A percentile compares a stretch with the other conserved stretches of the same genome.
phyloP scores from a whole-genome alignment of 1,140 invertebrate genomes.

The Meteorus sp. region DNA sequence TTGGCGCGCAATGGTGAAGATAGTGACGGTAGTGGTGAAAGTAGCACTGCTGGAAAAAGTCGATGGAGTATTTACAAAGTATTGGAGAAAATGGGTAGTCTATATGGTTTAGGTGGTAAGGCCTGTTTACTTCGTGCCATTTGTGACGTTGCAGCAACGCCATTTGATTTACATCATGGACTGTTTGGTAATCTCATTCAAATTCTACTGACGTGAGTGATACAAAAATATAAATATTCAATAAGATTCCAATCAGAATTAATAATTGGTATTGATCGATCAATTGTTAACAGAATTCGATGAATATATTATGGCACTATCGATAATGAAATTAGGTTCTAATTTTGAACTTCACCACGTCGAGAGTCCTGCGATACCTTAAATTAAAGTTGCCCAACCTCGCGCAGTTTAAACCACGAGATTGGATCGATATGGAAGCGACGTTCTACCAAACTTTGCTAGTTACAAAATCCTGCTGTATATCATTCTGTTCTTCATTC shows the following conservation, averaged over 20 bases:
- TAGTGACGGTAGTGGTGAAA: no score
- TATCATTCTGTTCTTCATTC: no score
- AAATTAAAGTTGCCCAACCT: constrained; percentile 12
- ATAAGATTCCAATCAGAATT: constrained; percentile 7
- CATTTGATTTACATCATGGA: constrained; percentile 52
- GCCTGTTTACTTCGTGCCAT: constrained; percentile 55
- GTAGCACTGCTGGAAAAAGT: no score
- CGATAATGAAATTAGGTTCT: constrained; percentile 22
- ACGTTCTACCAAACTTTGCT: constrained; percentile 1
- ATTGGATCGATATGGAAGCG: constrained; percentile 23
- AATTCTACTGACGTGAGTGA: constrained; percentile 56
- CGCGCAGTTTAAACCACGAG: constrained; percentile 10
- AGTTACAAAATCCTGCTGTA: not conserved
- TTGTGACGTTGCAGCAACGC: constrained; percentile 53
- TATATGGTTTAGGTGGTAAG: constrained; percentile 51
- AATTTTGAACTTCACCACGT: constrained; percentile 14
- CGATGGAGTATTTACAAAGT: constrained; percentile 55
- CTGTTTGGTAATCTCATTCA: constrained; percentile 57
- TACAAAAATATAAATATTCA: no score
- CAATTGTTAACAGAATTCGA: no score
- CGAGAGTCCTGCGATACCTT: not conserved
- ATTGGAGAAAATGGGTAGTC: constrained; percentile 39
- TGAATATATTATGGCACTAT: no score
- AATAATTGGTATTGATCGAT: no score
- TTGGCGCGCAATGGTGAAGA: constrained; percentile 49